Percentiles rank a stretch among this genome's conserved stretches.
These are phyloP conservation scores for Lasiommata megera DNA, from an alignment of 2,888 invertebrate genomes.

Conservation along the genomic window DNA sequence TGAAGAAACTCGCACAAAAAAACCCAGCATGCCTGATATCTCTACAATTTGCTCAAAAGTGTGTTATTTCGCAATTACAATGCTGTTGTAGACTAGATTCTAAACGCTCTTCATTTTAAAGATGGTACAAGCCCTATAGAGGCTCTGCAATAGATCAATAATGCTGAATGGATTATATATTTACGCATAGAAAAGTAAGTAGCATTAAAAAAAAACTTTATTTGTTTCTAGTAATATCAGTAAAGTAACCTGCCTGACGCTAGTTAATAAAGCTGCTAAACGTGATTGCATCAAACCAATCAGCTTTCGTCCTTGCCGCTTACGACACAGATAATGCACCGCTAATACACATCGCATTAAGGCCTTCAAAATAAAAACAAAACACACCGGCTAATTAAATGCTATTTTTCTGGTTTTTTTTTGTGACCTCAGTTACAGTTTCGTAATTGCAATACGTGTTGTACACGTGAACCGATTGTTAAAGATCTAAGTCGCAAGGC, in stretches of 20 bases:
- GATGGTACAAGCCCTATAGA: too few species aligned
- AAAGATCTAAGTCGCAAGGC: constrained; percentile 41
- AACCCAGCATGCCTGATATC: too few species aligned
- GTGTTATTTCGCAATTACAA: too few species aligned
- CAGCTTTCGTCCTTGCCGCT: constrained; percentile 66
- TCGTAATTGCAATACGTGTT: constrained; percentile 58
- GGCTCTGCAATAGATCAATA: too few species aligned
- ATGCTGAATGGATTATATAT: too few species aligned
- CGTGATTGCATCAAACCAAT: constrained; percentile 47
- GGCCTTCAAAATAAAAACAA: constrained; percentile 53
- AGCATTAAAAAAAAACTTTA: too few species aligned
- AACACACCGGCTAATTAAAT: constrained; percentile 14
- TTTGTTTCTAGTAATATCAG: background rate
- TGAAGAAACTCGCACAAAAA: too few species aligned
- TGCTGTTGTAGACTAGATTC: too few species aligned
- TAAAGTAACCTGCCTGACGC: background rate
- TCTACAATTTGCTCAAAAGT: too few species aligned
- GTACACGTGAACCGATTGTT: constrained; percentile 59
- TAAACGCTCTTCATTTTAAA: too few species aligned
- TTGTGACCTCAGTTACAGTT: constrained; percentile 58
- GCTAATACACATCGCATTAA: constrained; percentile 61
- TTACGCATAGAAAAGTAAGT: too few species aligned
- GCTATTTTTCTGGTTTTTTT: constrained; percentile 22
- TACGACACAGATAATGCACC: constrained; percentile 65
- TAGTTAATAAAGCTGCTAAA: constrained; percentile 34